phyloP scores from a whole-genome alignment of 2,888 invertebrate genomes.

The Stenodera caucasica region DNA sequence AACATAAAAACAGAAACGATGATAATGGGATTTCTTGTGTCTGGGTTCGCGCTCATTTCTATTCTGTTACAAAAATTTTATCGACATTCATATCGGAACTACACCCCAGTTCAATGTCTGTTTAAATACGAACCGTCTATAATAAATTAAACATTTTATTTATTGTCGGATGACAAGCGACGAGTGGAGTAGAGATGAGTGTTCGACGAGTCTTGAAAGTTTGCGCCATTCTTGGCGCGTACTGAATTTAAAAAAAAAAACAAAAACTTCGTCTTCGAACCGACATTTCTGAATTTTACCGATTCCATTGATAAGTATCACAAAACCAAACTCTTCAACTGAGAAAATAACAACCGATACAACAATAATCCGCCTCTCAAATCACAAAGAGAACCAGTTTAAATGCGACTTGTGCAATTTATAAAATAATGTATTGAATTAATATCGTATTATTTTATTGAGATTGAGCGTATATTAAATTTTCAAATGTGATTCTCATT shows the following conservation, averaged over 20 bases:
- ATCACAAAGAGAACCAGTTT: conserved; percentile 39
- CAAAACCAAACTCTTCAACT: not conserved
- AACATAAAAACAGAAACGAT: no score
- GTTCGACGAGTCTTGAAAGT: conserved; percentile 4
- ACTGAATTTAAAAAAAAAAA: not conserved
- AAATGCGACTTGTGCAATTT: conserved; percentile 24
- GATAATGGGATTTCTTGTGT: no score
- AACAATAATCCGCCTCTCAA: not conserved
- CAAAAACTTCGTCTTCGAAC: not conserved
- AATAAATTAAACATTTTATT: conserved; percentile 9
- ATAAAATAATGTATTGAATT: conserved; percentile 48
- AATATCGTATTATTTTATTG: conserved; percentile 46
- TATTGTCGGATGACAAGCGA: not conserved
- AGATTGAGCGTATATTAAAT: conserved; percentile 41
- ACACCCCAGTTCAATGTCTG: not conserved
- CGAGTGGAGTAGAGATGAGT: not conserved
- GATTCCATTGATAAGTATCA: conserved; percentile 6
- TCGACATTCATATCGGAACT: not conserved
- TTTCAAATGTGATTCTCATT: conserved; percentile 2
- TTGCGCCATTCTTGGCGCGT: conserved; percentile 1
- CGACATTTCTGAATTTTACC: not conserved
- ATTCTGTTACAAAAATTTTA: not conserved
- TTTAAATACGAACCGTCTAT: not conserved
- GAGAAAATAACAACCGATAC: no score
- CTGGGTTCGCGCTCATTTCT: no score